Evolutionary conservation across 2,113 vertebrate genomes (phyloP).

Genomic region (Tychaedon coryphoeus): DNA sequence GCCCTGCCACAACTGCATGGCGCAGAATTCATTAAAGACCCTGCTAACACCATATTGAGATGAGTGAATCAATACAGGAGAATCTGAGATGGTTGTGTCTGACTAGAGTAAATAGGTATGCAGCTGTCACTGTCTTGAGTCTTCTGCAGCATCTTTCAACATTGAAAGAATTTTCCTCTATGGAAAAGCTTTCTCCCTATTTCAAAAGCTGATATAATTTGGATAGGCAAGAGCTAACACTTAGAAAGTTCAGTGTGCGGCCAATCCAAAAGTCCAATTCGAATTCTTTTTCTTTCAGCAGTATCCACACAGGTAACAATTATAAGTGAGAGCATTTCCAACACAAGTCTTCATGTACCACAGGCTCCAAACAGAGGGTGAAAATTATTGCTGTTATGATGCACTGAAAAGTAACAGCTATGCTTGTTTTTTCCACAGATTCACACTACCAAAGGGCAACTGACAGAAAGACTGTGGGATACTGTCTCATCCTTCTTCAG

Average conservation of each 20-base stretch:
- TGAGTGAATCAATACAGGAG: not conserved
- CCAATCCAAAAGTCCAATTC: not conserved
- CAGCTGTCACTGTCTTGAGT: not conserved
- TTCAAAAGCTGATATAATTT: constrained; percentile 9
- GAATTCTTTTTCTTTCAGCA: constrained; percentile 4
- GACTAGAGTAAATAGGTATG: not conserved
- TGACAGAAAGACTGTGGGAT: not conserved
- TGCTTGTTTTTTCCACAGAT: not conserved
- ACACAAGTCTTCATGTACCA: not conserved
- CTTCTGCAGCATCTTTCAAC: not conserved
- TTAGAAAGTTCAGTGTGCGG: not conserved
- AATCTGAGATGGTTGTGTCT: not conserved
- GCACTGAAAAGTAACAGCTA: not conserved
- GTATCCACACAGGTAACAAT: constrained; percentile 7
- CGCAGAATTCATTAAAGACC: not conserved
- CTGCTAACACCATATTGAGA: not conserved
- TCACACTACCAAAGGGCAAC: not conserved
- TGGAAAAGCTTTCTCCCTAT: not conserved
- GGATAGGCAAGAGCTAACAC: not conserved
- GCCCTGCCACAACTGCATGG: not conserved
- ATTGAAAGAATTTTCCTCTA: not conserved
- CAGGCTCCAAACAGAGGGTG: not conserved
- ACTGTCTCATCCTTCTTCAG: not conserved
- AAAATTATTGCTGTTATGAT: not conserved
- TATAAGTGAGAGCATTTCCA: not conserved